These are phyloP conservation scores for Apantesis nais DNA, from an alignment of 2,888 invertebrate species.

Conservation along the genomic window DNA sequence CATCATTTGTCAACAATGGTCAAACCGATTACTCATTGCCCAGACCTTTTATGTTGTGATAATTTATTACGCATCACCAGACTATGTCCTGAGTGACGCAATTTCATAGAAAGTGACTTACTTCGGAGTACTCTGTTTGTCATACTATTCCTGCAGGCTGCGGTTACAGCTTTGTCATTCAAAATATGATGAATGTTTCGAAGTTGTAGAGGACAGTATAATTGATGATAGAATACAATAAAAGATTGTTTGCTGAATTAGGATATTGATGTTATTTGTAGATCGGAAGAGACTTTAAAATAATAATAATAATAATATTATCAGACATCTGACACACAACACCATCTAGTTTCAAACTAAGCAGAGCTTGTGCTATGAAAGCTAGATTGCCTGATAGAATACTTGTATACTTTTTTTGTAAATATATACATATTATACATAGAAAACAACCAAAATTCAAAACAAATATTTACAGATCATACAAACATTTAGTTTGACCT, in stretches of 20 bases:
- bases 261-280: not conserved
- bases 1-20: slow-evolving; percentile 14
- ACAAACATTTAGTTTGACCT: too few relatives aligned
- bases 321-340: too few relatives aligned
- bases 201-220: not conserved
- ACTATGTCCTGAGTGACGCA: slow-evolving; percentile 36
- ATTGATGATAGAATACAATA: not conserved
- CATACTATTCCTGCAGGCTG: slow-evolving; percentile 6
- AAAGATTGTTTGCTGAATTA: not conserved
- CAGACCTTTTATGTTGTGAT: slow-evolving; percentile 24
- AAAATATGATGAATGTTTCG: not conserved
- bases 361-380: too few relatives aligned
- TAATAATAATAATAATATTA: too few relatives aligned
- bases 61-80: slow-evolving; percentile 46
- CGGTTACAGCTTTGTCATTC: slow-evolving; percentile 1
- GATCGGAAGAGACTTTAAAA: not conserved
- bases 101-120: slow-evolving; percentile 43
- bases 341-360: too few relatives aligned
- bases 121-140: slow-evolving; percentile 21
- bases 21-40: slow-evolving; percentile 20
- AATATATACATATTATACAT: too few relatives aligned
- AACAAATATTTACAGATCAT: too few relatives aligned
- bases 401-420: too few relatives aligned
- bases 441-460: too few relatives aligned
- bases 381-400: too few relatives aligned